Percentiles rank a stretch among this genome's conserved stretches.
Conservation (phyloP, 2,888 invertebrate genomes). For the Dynastes maya region DNA sequence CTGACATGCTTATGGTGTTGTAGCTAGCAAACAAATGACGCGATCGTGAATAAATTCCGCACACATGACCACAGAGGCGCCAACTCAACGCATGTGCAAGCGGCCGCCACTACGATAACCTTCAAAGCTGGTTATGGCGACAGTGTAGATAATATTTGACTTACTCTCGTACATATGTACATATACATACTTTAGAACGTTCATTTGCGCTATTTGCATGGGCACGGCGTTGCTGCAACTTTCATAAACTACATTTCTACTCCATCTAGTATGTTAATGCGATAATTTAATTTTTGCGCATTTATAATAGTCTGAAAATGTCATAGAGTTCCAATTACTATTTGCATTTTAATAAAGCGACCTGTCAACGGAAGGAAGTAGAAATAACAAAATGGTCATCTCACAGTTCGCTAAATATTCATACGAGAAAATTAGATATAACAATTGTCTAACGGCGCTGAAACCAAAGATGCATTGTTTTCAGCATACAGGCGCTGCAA, state of each 20-base stretch:
- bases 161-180: no score
- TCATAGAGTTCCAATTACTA: slow-evolving; percentile 40
- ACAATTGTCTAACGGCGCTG: slow-evolving; percentile 56
- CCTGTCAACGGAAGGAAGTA: slow-evolving; percentile 37
- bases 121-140: no score
- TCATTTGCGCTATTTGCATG: no score
- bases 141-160: no score
- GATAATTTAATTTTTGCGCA: slow-evolving; percentile 33
- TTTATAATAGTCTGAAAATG: slow-evolving; percentile 3
- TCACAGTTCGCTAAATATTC: slow-evolving; percentile 52
- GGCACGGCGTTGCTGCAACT: no score
- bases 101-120: no score
- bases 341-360: slow-evolving; percentile 47
- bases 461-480: slow-evolving; percentile 55
- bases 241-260: not conserved
- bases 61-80: no score
- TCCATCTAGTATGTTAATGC: slow-evolving; percentile 22
- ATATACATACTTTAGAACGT: no score
- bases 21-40: no score
- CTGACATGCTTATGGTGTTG: no score
- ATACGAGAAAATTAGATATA: slow-evolving; percentile 56
- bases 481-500: slow-evolving; percentile 60
- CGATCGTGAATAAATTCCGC: no score
- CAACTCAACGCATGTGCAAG: no score
- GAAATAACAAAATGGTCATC: slow-evolving; percentile 50